A percentile compares a stretch with the other conserved stretches of the same genome.
phyloP scores from a whole-genome alignment of 2,797 vertebrate genomes.

The Arctocebus calabarensis region DNA sequence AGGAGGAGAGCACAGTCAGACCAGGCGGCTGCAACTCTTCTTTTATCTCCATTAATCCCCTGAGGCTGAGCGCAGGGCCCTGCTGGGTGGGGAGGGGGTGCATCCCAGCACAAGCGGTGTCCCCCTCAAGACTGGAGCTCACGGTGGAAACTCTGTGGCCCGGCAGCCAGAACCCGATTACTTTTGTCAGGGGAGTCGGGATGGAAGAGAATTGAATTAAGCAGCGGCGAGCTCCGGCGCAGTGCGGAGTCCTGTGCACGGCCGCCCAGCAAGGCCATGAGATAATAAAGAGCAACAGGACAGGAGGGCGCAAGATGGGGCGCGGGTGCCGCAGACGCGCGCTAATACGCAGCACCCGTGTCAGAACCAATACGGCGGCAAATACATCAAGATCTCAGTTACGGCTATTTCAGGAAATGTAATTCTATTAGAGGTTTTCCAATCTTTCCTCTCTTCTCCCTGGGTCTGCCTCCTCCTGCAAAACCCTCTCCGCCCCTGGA shows the following conservation, averaged over 20 bases:
- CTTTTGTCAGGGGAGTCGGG: slow-evolving; percentile 45
- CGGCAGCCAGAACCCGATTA: slow-evolving; percentile 6
- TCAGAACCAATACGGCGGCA: neutral
- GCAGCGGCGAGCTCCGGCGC: neutral
- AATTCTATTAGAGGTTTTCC: neutral
- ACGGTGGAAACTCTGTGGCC: neutral
- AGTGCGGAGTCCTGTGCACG: neutral
- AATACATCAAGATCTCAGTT: neutral
- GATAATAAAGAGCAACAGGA: slow-evolving; percentile 35
- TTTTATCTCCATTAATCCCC: slow-evolving; percentile 73
- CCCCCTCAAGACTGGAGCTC: neutral
- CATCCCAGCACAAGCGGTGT: slow-evolving; percentile 53
- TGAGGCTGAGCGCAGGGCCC: slow-evolving; percentile 66
- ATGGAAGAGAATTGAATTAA: slow-evolving; percentile 60
- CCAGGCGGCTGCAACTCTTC: slow-evolving; percentile 56
- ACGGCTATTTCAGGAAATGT: neutral
- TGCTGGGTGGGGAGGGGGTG: neutral
- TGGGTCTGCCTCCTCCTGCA: neutral
- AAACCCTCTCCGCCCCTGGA: neutral
- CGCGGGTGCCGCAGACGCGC: neutral
- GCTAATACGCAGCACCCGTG: neutral
- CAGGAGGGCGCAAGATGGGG: accelerated
- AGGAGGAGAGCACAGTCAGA: neutral
- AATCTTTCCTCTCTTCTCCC: slow-evolving; percentile 16
- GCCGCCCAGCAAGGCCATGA: neutral